Evolutionary conservation across 2,888 invertebrate genomes (phyloP).

Genomic region (Caradrina kadenii): DNA sequence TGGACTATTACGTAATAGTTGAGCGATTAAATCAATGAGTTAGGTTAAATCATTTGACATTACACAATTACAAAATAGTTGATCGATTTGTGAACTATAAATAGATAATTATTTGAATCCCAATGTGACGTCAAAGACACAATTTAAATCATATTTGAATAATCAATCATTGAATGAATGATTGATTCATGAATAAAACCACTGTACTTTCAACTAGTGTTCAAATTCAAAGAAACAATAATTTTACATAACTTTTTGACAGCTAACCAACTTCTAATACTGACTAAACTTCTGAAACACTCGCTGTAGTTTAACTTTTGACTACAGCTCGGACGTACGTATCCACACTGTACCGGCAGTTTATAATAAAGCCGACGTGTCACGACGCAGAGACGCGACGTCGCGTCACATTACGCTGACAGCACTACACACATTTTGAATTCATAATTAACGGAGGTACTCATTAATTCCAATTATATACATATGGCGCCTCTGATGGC

Average conservation of each 20-base stretch:
- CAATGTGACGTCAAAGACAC: too few relatives aligned
- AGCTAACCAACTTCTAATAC: neutral
- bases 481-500: too few relatives aligned
- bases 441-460: constrained; percentile 35
- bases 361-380: constrained; percentile 27
- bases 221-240: constrained; percentile 6
- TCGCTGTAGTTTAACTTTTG: neutral
- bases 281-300: neutral
- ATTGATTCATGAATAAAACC: neutral
- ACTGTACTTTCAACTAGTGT: neutral
- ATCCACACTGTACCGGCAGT: constrained; percentile 20
- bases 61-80: too few relatives aligned
- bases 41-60: too few relatives aligned
- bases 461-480: constrained; percentile 34
- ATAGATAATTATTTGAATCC: too few relatives aligned
- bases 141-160: too few relatives aligned
- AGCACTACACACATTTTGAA: constrained; percentile 41
- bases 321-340: neutral
- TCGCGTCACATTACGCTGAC: constrained; percentile 35
- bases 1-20: constrained; percentile 10
- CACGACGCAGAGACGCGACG: constrained; percentile 2
- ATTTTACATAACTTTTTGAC: constrained; percentile 16
- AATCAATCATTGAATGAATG: too few relatives aligned
- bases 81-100: too few relatives aligned
- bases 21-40: neutral